Base-by-base conservation (phyloP, 2,888 invertebrate genomes). In the Tetragonula carbonaria region DNA sequence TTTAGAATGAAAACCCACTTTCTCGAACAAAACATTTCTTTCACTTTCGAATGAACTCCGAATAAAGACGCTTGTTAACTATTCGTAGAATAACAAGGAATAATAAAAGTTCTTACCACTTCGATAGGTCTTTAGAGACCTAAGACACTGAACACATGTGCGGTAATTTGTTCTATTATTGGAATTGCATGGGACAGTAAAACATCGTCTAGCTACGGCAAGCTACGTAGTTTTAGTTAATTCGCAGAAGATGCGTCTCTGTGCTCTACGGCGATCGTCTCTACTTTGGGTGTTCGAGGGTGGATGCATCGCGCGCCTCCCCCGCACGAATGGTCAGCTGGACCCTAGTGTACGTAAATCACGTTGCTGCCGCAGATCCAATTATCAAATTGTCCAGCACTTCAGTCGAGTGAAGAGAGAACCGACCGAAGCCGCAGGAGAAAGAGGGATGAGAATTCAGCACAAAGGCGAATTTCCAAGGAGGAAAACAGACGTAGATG, bases 311-410 rank as follows among this genome's bases (percentile, higher is more conserved):
- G 82, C 74, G 62, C 51, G 67, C 80, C 67, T 78, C 63, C 38
- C 66, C 76, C 63, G 75, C 82, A 71, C 84, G 88, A 87, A 89
- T 90, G 93, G 92, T 93, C 93, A 93, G 87, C 91, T 86, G 90
- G 87, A 92, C 92, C 92, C 93, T 91, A 85, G 82, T 78, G 82
- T 87, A 90, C 92, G 91, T 94, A 94, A 94, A 94, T 94, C 94
- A 94, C 91, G 88, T 88, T 88, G 83, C 85, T 89, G 91, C 92
- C 92, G 88, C 91, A 91, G 91, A 93, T 93, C 92, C 93, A 94
- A 94, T 94, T 94, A 94, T 93, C 93, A 93, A 94, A 94, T 94
- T 93, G 94, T 93, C 93, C 93, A 87, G 87, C 91, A 86, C 90
- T 90, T 89, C 85, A 90, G 86, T 74, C 89, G 84, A 86, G 90